These are phyloP conservation scores for Priocnemis perturbator DNA, from an alignment of 2,888 invertebrate species.

Conservation along the genomic window DNA sequence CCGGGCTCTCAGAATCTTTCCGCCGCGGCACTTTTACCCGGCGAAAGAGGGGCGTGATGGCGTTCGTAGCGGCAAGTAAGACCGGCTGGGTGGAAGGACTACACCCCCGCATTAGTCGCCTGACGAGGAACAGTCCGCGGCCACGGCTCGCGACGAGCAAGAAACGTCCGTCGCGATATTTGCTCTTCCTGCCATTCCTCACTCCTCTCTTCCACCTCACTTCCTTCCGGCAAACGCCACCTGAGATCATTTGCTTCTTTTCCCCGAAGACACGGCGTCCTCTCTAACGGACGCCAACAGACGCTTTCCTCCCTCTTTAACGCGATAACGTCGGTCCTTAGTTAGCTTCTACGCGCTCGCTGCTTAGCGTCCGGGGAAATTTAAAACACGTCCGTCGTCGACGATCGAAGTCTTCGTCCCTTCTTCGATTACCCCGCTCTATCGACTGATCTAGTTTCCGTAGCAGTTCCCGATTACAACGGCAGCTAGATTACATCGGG, in stretches of 20 bases:
- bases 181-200: background rate
- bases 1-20: conserved; percentile 1
- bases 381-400: background rate
- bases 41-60: background rate
- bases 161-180: conserved; percentile 5
- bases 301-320: no score
- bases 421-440: background rate
- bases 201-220: conserved; percentile 7
- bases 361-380: no score
- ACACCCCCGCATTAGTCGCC: background rate
- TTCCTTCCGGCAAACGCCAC: no score
- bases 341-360: no score
- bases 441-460: conserved; percentile 8
- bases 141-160: background rate
- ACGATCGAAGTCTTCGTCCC: background rate
- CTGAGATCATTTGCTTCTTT: no score
- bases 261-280: no score
- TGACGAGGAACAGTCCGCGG: background rate
- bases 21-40: conserved; percentile 27
- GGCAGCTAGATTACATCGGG: background rate
- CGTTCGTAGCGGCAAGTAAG: background rate
- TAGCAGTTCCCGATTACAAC: conserved; percentile 7
- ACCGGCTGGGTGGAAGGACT: background rate
- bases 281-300: no score
- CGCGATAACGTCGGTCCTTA: no score